Evolutionary conservation across 1,140 invertebrate species (phyloP).

Genomic region (Lucilia sericata): DNA sequence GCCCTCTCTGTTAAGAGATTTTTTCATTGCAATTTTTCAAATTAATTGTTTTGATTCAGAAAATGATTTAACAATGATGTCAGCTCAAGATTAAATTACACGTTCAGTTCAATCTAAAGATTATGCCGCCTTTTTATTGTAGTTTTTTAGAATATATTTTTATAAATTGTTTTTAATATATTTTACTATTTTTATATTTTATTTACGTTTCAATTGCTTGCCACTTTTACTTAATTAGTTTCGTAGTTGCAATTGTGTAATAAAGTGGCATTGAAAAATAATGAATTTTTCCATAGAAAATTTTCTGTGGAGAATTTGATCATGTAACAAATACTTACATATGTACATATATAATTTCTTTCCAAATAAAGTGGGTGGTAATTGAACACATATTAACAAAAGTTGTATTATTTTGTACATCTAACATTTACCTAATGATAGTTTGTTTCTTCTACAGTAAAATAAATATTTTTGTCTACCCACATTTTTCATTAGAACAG

Average conservation of each 20-base stretch:
- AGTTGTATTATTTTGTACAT: background rate
- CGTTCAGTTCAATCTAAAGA: background rate
- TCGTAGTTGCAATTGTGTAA: background rate
- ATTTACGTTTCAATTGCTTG: background rate
- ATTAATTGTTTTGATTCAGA: background rate
- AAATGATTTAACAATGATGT: conserved; percentile 13
- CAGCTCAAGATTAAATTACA: conserved; percentile 5
- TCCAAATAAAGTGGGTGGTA: background rate
- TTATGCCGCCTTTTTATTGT: background rate
- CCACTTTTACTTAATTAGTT: conserved; percentile 19
- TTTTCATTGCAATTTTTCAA: background rate
- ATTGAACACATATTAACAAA: background rate
- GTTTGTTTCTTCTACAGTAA: no score
- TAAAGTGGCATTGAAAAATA: background rate
- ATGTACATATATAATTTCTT: background rate
- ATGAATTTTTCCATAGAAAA: background rate
- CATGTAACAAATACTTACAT: background rate
- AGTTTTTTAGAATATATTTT: background rate
- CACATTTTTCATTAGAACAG: background rate
- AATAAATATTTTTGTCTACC: no score
- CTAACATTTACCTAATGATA: no score
- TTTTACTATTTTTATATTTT: background rate
- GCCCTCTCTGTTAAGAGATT: background rate
- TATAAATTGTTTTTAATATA: no score
- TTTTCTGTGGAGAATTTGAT: background rate